Evolutionary conservation across 2,797 vertebrate genomes (phyloP), one percentile per base, ranked within the genome.

Genomic region (Diglossa cyanea): DNA sequence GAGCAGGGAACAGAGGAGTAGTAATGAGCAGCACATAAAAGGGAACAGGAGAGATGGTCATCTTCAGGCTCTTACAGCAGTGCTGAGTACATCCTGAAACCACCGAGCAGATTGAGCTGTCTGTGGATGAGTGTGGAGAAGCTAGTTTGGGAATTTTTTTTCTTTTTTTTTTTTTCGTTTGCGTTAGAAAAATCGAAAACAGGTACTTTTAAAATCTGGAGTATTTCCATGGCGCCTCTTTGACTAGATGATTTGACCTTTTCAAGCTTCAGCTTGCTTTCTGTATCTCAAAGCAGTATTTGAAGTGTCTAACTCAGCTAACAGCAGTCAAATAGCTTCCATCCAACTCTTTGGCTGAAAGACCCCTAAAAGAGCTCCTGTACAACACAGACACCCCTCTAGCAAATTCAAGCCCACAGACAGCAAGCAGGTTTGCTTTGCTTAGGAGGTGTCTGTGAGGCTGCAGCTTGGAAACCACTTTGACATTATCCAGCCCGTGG

Each of bases 401-500:
- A 60, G 35, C 20, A 83, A 67, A 44, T 39, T 51, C 39, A 73
- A 88, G 14, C 35, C 40, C 20, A 15, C 9, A 9, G 47, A 17
- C 17, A 66, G 21, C 44, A 45, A 39, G 33, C 31, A 54, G 31
- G 21, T 26, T 90, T 66, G 33, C 19, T 93, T 84, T 75, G 9
- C 18, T 67, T 40, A 5, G 47, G 58, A 60, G 77, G 31, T 1
- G 0, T 39, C 51, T 2, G 1, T 39, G n/a, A 83, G 39, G n/a
- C 76, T 77, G 26, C 50, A 53, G 40, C 44, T 80, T 86, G 54
- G 74, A 83, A 90, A 58, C 42, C 6, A 1, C 44, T 92, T 70
- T 13, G 44, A 17, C 8, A 0, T 76, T 68, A 74, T 30, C 57
- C 23, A 58, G 35, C 13, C 1, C 0, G 0, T 26, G 30, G 42